Conservation (phyloP, 1,140 invertebrate species). For the Dinothrombium tinctorium region DNA sequence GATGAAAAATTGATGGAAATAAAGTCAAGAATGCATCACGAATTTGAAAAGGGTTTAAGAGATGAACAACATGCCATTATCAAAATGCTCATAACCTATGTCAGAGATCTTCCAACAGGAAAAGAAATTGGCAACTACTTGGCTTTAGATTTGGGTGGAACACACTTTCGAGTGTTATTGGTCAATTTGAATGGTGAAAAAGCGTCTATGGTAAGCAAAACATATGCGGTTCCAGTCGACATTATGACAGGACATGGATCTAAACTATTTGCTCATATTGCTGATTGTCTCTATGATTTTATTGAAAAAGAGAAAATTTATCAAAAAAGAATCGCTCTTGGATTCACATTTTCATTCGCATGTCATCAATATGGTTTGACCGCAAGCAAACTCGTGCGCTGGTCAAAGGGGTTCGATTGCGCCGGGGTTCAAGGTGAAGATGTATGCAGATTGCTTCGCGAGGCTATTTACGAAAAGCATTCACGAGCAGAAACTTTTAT, state of each 20-base stretch:
- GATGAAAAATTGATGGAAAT: constrained; percentile 1
- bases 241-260: constrained; percentile 70
- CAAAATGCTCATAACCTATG: constrained; percentile 85
- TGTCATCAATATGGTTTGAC: constrained; percentile 68
- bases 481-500: constrained; percentile 25
- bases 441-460: constrained; percentile 53
- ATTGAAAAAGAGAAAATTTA: constrained; percentile 47
- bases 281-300: constrained; percentile 77
- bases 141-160: constrained; percentile 90
- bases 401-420: constrained; percentile 90
- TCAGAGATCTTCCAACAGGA: constrained; percentile 82
- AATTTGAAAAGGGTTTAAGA: neutral
- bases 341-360: constrained; percentile 98
- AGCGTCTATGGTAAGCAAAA: constrained; percentile 59
- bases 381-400: constrained; percentile 58
- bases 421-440: constrained; percentile 60
- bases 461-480: constrained; percentile 26
- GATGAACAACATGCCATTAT: constrained; percentile 23
- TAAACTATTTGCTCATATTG: constrained; percentile 90
- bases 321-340: constrained; percentile 55
- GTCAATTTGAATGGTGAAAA: constrained; percentile 46
- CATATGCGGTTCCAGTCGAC: constrained; percentile 75
- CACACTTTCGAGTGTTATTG: constrained; percentile 86
- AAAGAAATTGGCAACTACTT: constrained; percentile 84
- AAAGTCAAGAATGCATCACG: neutral